Evolutionary conservation across 1,140 invertebrate genomes (phyloP), one percentile per base, ranked within the genome.

Genomic region (Neomicropteryx cornuta): DNA sequence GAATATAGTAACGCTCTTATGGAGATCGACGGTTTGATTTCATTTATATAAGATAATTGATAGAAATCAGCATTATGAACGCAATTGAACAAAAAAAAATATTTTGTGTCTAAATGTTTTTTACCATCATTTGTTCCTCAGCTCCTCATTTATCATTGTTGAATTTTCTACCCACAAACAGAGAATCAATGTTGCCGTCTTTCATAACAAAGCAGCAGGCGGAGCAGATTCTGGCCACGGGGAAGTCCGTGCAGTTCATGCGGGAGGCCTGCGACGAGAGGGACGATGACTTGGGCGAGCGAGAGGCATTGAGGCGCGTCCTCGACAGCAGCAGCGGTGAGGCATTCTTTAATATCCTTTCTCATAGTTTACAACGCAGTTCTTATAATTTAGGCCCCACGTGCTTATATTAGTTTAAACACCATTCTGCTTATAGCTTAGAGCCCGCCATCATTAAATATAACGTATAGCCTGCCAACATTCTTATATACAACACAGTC

Each of bases 181-280:
- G 81, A 42, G 70, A 75, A 41, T 60, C 72, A 31, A 87, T 90
- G 83, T 66, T 90, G 27, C 87, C 87, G 18, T 77, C 75, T 30
- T 89, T 91, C 50, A 81, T 91, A 41, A 73, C 70, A n/a, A 70
- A 70, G 38, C 68, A 72, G 33, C 71, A 81, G 49, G 86, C 86
- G 1, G 75, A 79, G 38, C 80, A 87, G 66, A 92, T 97, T 46
- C 66, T 96, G 6, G 80, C 83, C 3, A 91, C 90, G 11, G 93
- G 93, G 22, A 97, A 97, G 64, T 92, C 87, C 53, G 91, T 97
- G 33, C 92, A 95, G 60, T 96, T 96, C 63, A 71, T 98, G 42
- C 72, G 87, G 16, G 83, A 93, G 60, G 80, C 96, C 23, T 96
- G 93, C 65, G 79, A 87, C 42, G 83, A 91, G 52, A 73, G 76